Conservation (phyloP, 1,140 invertebrate species). For the Leptonema lineaticorne region DNA sequence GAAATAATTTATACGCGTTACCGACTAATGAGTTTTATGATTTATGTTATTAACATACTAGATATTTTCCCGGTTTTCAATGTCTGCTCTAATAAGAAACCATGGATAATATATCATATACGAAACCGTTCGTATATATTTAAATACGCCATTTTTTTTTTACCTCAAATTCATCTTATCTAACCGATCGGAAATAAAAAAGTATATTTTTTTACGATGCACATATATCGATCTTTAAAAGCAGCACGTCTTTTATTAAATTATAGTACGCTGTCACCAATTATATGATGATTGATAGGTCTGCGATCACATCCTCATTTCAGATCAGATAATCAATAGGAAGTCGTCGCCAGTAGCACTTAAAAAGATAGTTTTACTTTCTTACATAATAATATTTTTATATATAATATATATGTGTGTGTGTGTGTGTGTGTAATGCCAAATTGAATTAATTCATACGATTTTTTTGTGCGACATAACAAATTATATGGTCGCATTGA, state of each 20-base stretch:
- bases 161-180: too few relatives aligned
- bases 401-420: neutral
- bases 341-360: neutral
- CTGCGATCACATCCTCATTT: neutral
- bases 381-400: neutral
- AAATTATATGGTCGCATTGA: neutral
- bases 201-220: too few relatives aligned
- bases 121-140: too few relatives aligned
- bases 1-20: neutral
- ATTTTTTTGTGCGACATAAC: neutral
- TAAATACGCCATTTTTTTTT: too few relatives aligned
- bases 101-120: too few relatives aligned
- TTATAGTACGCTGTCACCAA: neutral
- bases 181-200: too few relatives aligned
- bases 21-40: neutral
- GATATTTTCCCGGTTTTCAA: neutral
- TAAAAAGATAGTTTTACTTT: neutral
- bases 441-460: constrained; percentile 1
- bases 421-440: neutral
- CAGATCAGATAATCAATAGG: neutral
- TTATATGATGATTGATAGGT: constrained; percentile 3
- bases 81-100: too few relatives aligned
- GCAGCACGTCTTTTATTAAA: constrained; percentile 7
- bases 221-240: too few relatives aligned
- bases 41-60: neutral